phyloP scores from a whole-genome alignment of 2,888 invertebrate species.

The Bruchidius siliquastri region DNA sequence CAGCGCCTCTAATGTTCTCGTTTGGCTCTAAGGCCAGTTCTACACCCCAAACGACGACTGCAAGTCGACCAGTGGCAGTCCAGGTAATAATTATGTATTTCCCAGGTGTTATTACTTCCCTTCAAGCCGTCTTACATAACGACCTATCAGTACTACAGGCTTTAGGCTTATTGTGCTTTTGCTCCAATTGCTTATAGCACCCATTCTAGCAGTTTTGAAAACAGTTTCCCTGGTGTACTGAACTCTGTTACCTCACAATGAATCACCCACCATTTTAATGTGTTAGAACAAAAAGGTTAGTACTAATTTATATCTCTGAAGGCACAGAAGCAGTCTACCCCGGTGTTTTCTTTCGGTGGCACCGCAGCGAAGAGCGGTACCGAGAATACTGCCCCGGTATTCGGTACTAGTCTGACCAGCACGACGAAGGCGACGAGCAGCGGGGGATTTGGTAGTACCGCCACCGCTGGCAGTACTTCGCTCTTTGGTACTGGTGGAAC shows the following conservation, averaged over 20 bases:
- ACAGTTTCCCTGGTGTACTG: too few relatives aligned
- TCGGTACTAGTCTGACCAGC: not conserved
- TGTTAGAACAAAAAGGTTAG: too few relatives aligned
- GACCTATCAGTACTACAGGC: too few relatives aligned
- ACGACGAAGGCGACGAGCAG: not conserved
- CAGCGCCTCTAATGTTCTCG: conserved; percentile 1
- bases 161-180: too few relatives aligned
- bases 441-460: not conserved
- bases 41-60: conserved; percentile 4
- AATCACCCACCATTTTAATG: too few relatives aligned
- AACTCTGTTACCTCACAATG: too few relatives aligned
- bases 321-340: not conserved
- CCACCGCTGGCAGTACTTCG: not conserved
- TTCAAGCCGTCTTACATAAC: too few relatives aligned
- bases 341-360: conserved; percentile 14
- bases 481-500: not conserved
- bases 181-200: too few relatives aligned
- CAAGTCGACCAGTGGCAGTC: not conserved
- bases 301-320: too few relatives aligned
- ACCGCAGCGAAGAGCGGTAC: conserved; percentile 1
- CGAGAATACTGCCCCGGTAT: not conserved
- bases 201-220: too few relatives aligned
- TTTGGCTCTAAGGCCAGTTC: conserved; percentile 6
- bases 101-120: too few relatives aligned
- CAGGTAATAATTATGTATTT: not conserved